A percentile compares a stretch with the other conserved stretches of the same genome.
Evolutionary conservation across 2,797 vertebrate species (phyloP).

Genomic region (Leuciscus waleckii): DNA sequence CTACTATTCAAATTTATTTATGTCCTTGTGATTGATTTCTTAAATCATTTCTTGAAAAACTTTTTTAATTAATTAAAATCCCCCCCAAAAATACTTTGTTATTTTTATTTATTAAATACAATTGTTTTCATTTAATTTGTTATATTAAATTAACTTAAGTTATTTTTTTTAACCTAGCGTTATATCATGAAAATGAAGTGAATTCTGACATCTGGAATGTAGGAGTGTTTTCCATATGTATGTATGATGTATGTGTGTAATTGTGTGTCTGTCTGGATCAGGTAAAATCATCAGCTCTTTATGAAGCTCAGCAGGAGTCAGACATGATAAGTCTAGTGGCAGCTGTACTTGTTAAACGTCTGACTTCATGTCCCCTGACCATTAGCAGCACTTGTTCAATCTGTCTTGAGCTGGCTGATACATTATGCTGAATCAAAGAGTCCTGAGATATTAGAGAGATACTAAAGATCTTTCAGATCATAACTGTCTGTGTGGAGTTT

Average conservation of each 20-base stretch:
- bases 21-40: background rate
- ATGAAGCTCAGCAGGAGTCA: constrained; percentile 32
- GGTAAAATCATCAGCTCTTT: constrained; percentile 52
- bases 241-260: background rate
- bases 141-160: background rate
- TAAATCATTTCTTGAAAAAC: background rate
- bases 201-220: constrained; percentile 5
- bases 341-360: constrained; percentile 40
- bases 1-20: background rate
- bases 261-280: background rate
- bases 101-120: background rate
- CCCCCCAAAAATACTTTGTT: too few relatives aligned
- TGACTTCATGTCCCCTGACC: constrained; percentile 19
- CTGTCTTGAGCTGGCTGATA: background rate
- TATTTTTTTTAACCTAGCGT: background rate
- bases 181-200: constrained; percentile 8
- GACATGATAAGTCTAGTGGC: constrained; percentile 20
- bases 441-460: background rate
- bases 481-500: background rate
- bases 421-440: constrained; percentile 7
- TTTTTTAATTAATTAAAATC: background rate
- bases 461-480: background rate
- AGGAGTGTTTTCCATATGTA: constrained; percentile 23
- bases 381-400: constrained; percentile 4
- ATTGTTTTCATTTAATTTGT: background rate